A percentile compares a stretch with the other conserved stretches of the same genome.
Evolutionary conservation across 2,888 invertebrate genomes (phyloP).

Genomic region (Watsonalla cultraria): DNA sequence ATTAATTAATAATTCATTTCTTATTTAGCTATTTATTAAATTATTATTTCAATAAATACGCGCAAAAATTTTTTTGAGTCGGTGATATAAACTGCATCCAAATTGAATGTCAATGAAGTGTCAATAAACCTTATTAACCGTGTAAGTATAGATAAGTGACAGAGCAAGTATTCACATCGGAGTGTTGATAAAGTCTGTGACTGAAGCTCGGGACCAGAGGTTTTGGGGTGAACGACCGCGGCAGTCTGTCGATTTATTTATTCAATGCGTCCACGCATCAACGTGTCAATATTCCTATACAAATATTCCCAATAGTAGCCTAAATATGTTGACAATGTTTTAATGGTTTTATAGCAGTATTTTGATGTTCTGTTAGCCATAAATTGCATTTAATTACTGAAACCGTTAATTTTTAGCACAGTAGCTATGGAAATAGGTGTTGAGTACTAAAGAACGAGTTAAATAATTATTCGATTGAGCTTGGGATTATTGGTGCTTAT

Average conservation of each 20-base stretch:
- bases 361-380: slow-evolving; percentile 13
- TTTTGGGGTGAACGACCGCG: slow-evolving; percentile 62
- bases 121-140: slow-evolving; percentile 6
- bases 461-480: no score
- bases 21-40: no score
- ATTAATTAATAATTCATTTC: no score
- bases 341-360: slow-evolving; percentile 15
- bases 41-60: no score
- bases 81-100: neutral
- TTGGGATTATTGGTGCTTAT: no score
- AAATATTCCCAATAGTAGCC: slow-evolving; percentile 26
- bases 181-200: slow-evolving; percentile 55
- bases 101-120: neutral
- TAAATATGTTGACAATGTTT: slow-evolving; percentile 21
- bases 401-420: neutral
- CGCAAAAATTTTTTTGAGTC: no score
- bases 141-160: slow-evolving; percentile 19
- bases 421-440: no score
- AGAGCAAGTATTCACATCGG: slow-evolving; percentile 32
- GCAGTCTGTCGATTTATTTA: slow-evolving; percentile 48
- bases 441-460: no score
- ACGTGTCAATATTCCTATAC: slow-evolving; percentile 35
- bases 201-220: slow-evolving; percentile 74
- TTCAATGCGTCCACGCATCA: slow-evolving; percentile 46
- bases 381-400: slow-evolving; percentile 12